These are phyloP conservation scores for Icerya purchasi DNA, from an alignment of 2,888 invertebrate genomes.

Conservation along the genomic window DNA sequence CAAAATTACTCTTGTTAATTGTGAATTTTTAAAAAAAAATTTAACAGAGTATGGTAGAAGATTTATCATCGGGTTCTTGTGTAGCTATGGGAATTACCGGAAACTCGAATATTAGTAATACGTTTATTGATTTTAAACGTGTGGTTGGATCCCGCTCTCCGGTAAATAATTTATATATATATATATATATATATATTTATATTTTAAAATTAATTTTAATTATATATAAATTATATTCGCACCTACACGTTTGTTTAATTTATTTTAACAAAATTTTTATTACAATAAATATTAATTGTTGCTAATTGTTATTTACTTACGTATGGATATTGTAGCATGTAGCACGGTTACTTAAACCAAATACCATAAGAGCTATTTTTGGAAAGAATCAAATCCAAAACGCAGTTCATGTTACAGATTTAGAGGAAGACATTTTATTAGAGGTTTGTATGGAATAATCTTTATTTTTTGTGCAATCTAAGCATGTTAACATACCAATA, in stretches of 20 bases:
- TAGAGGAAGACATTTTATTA: conserved; percentile 62
- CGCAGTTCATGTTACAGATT: conserved; percentile 82
- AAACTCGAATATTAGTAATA: conserved; percentile 28
- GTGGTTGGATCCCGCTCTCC: conserved; percentile 77
- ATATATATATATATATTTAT: too few species aligned
- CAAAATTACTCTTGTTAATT: background rate
- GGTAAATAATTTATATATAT: conserved; percentile 34
- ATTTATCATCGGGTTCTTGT: conserved; percentile 64
- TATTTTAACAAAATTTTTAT: too few species aligned
- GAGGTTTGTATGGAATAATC: too few species aligned
- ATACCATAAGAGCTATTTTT: conserved; percentile 61
- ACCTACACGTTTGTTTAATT: too few species aligned
- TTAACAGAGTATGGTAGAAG: conserved; percentile 54
- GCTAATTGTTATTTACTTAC: conserved; percentile 6
- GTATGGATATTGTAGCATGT: conserved; percentile 52
- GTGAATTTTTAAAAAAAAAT: background rate
- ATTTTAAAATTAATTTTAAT: too few species aligned
- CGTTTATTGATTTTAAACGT: conserved; percentile 36
- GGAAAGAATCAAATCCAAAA: conserved; percentile 65
- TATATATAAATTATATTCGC: too few species aligned
- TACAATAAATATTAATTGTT: too few species aligned
- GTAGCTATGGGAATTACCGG: conserved; percentile 63
- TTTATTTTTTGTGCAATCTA: too few species aligned
- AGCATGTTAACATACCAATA: too few species aligned
- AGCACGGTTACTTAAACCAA: conserved; percentile 59